Evolutionary conservation across 2,888 invertebrate genomes (phyloP).

Genomic region (Platerodrilus igneus): DNA sequence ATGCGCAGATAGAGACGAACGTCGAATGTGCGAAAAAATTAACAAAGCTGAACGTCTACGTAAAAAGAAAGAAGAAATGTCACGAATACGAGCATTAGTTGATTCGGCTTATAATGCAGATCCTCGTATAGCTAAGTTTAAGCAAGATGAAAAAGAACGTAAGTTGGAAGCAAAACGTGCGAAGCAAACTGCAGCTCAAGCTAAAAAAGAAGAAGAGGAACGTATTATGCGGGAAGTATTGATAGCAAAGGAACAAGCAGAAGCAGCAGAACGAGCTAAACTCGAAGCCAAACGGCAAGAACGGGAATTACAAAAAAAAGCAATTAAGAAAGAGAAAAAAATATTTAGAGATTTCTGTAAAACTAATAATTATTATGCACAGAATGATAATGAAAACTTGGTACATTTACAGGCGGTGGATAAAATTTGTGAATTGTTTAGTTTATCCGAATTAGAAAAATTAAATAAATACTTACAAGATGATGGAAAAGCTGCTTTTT

Average conservation of each 20-base stretch:
- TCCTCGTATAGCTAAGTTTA: constrained; percentile 87
- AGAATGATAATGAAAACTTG: constrained; percentile 67
- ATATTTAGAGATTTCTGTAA: constrained; percentile 73
- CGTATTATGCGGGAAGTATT: constrained; percentile 68
- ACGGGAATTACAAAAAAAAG: constrained; percentile 78
- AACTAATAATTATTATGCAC: constrained; percentile 74
- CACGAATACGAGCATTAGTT: constrained; percentile 82
- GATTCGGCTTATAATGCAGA: constrained; percentile 93
- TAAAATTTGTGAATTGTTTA: constrained; percentile 79
- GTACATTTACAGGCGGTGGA: constrained; percentile 88
- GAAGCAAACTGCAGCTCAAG: constrained; percentile 76
- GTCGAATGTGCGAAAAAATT: constrained; percentile 95
- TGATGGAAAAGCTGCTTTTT: constrained; percentile 62
- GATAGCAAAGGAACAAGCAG: constrained; percentile 70
- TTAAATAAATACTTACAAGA: constrained; percentile 66
- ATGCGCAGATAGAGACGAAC: constrained; percentile 92
- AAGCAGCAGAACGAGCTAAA: constrained; percentile 76
- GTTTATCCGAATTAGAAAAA: constrained; percentile 66
- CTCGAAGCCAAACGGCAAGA: constrained; percentile 80
- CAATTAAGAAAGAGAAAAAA: constrained; percentile 83
- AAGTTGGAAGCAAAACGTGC: constrained; percentile 87
- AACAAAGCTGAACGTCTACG: constrained; percentile 91
- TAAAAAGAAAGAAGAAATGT: constrained; percentile 95
- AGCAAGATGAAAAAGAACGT: constrained; percentile 87
- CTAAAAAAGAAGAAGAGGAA: constrained; percentile 80